These are phyloP conservation scores for Pedionomus torquatus DNA, from an alignment of 2,113 vertebrate genomes.

Conservation along the genomic window DNA sequence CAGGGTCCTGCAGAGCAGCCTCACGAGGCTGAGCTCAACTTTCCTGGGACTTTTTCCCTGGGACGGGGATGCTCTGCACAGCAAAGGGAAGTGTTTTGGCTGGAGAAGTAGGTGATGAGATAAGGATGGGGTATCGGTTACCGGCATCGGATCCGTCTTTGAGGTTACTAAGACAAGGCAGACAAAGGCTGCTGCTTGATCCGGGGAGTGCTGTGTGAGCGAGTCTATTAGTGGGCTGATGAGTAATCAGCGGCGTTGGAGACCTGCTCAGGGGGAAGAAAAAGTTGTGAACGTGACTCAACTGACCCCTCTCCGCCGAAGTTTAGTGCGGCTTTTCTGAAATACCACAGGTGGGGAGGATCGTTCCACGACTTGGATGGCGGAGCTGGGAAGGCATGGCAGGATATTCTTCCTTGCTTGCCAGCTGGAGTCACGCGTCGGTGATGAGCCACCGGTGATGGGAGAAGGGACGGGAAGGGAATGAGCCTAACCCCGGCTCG, in stretches of 20 bases:
- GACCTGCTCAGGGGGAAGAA: constrained; percentile 47
- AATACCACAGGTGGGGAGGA: constrained; percentile 54
- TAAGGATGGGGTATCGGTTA: constrained; percentile 26
- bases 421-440: constrained; percentile 19
- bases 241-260: constrained; percentile 55
- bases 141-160: not conserved
- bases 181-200: constrained; percentile 43
- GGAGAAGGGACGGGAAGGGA: not conserved
- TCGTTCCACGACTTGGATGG: constrained; percentile 25
- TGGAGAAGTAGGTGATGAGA: not conserved
- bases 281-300: constrained; percentile 60
- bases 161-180: constrained; percentile 57
- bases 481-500: not conserved
- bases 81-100: not conserved
- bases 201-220: not conserved
- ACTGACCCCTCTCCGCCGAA: constrained; percentile 40
- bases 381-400: not conserved
- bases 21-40: accelerated
- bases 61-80: not conserved
- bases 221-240: constrained; percentile 48
- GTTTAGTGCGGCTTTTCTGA: constrained; percentile 12
- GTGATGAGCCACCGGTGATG: not conserved
- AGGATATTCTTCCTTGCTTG: not conserved
- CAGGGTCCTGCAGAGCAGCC: accelerated
- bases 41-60: not conserved